Evolutionary conservation across 1,140 invertebrate genomes (phyloP), one percentile per base, ranked within the genome.

Genomic region (Diachasma alloeum): DNA sequence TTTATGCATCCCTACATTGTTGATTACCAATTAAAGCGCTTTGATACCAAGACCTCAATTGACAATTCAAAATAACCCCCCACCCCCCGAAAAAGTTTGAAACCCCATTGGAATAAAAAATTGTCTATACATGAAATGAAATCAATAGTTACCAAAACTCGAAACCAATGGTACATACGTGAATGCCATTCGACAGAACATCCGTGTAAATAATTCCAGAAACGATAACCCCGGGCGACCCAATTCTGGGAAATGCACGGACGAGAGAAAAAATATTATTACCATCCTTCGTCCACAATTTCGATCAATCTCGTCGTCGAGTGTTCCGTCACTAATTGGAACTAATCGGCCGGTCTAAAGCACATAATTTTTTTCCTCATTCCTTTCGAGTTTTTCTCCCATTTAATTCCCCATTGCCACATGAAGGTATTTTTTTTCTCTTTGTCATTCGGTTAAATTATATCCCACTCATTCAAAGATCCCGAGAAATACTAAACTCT

Each of bases 311-410:
- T 56, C 48, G 1, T n/a, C 26, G 42, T 10, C 17, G 48, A 53
- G 46, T 59, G 26, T 22, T 66, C 68, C 56, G 44, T 72, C 19
- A 76, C 75, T 76, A 76, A 76, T 76, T 77, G 76, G 44, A 77
- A 67, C 76, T 77, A 73, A 77, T 77, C 76, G 76, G n/a, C 39
- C 31, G 15, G 46, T 44, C 24, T 76, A n/a, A 46, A 53, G 24
- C 31, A 37, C 24, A 24, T 67, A n/a, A 26, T 26, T 67, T 37
- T 31, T 67, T 67, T 31, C 17, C 19, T 63, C 26, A 31, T 67
- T 67, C 63, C 31, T 26, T 37, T 67, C 63, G 31, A 39, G n/a
- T 31, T 67, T 24, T 67, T 67, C n/a, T 68, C 1, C 22, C 24
- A 36, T 68, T 68, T 74, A 74, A 63, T 63, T 74, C 44, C n/a